Conservation (phyloP, 2,888 invertebrate genomes). For the Trachelus iudaicus region DNA sequence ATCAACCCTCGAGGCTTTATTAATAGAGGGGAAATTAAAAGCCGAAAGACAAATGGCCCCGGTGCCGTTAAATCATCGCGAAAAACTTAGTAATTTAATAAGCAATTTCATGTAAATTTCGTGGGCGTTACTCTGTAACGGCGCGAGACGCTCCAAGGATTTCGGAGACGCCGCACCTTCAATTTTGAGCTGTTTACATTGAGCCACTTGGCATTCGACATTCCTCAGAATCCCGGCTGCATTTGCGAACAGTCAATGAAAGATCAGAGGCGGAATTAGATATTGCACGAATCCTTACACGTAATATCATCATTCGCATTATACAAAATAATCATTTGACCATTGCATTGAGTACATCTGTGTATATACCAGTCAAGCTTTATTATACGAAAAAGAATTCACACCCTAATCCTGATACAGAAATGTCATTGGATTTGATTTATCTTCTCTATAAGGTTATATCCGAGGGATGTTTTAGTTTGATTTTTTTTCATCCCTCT, state of each 20-base stretch:
- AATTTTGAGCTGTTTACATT: slow-evolving; percentile 27
- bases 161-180: slow-evolving; percentile 5
- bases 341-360: neutral
- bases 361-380: neutral
- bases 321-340: neutral
- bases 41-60: slow-evolving; percentile 57
- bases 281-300: neutral
- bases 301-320: neutral
- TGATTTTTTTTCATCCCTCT: neutral
- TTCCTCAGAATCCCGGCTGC: neutral
- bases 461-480: neutral
- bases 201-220: slow-evolving; percentile 14
- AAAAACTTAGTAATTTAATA: slow-evolving; percentile 63
- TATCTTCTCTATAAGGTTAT: neutral
- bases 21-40: slow-evolving; percentile 53
- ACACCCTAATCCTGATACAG: neutral
- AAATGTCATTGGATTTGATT: neutral
- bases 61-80: slow-evolving; percentile 58
- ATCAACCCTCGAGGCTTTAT: slow-evolving; percentile 36
- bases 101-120: slow-evolving; percentile 63
- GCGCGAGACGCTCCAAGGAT: neutral
- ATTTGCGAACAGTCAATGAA: neutral
- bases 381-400: neutral
- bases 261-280: neutral
- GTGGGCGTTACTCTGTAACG: slow-evolving; percentile 36